Percentiles rank a stretch among this genome's conserved stretches.
Conservation (phyloP, 2,888 invertebrate genomes). For the Pilophorus perplexus region DNA sequence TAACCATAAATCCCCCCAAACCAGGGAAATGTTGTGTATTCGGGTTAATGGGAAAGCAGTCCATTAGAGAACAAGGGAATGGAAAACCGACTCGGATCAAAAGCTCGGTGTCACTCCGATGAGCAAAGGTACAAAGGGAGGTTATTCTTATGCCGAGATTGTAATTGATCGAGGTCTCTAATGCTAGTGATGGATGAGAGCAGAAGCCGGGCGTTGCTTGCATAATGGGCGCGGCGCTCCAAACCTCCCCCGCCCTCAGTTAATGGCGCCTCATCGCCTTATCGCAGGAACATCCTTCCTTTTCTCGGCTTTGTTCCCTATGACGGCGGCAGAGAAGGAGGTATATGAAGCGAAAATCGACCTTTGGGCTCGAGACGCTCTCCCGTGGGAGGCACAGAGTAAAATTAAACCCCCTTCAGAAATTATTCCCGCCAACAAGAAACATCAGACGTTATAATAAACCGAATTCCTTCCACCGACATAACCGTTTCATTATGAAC, state of each 20-base stretch:
- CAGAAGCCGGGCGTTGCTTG: slow-evolving; percentile 17
- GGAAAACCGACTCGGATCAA: slow-evolving; percentile 6
- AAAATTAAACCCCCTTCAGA: slow-evolving; percentile 2
- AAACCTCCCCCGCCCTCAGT: not conserved
- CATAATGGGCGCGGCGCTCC: slow-evolving; percentile 14
- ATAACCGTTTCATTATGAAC: no score
- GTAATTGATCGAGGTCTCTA: slow-evolving; percentile 36
- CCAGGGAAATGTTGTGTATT: no score
- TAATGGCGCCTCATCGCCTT: slow-evolving; percentile 17
- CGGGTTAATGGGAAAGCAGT: not conserved
- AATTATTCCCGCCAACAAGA: not conserved
- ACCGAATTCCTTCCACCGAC: not conserved
- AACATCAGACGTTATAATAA: not conserved
- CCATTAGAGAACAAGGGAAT: not conserved
- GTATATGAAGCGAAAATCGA: not conserved
- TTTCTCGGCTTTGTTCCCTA: slow-evolving; percentile 5
- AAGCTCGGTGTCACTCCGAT: not conserved
- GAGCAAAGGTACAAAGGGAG: not conserved
- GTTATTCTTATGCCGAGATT: slow-evolving; percentile 26
- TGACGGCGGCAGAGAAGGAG: not conserved
- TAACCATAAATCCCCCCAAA: no score
- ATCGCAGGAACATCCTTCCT: slow-evolving; percentile 10
- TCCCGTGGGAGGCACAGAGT: not conserved
- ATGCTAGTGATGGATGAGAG: slow-evolving; percentile 29
- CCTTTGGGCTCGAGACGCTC: not conserved